phyloP scores from a whole-genome alignment of 2,888 invertebrate species.

The Euproctis similis region DNA sequence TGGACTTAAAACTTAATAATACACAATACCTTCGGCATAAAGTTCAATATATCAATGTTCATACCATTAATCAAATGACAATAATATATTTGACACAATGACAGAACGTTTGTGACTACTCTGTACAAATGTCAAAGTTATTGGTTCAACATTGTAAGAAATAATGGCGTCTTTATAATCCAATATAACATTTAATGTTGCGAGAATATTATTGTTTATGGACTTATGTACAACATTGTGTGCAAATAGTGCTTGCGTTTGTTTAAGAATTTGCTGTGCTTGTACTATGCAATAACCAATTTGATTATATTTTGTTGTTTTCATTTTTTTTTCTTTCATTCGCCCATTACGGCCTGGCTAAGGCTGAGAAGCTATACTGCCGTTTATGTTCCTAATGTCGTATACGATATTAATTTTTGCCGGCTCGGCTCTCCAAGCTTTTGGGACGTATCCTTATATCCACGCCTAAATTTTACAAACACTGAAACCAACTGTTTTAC shows the following conservation, averaged over 20 bases:
- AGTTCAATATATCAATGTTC: no score
- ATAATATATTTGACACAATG: constrained; percentile 24
- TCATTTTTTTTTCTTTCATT: constrained; percentile 2
- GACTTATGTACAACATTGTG: constrained; percentile 16
- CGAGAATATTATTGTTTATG: constrained; percentile 10
- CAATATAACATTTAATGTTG: constrained; percentile 20
- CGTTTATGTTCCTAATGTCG: no score
- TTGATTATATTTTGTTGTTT: constrained; percentile 2
- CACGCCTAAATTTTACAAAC: no score
- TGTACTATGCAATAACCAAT: constrained; percentile 5
- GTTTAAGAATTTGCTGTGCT: constrained; percentile 14
- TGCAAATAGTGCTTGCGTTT: constrained; percentile 16
- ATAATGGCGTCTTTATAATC: constrained; percentile 29
- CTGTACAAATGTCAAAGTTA: constrained; percentile 11
- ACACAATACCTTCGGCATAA: no score
- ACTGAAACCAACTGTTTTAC: no score
- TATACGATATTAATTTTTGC: no score
- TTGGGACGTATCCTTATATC: no score
- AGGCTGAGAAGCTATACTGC: no score
- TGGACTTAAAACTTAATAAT: no score
- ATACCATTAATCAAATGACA: constrained; percentile 14
- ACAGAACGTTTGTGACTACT: constrained; percentile 18
- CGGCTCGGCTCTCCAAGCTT: no score
- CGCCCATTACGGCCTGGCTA: no score
- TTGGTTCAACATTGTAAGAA: constrained; percentile 21